These are phyloP conservation scores for Pseudorhombus dupliciocellatus DNA, from an alignment of 2,113 vertebrate species.

Conservation along the genomic window DNA sequence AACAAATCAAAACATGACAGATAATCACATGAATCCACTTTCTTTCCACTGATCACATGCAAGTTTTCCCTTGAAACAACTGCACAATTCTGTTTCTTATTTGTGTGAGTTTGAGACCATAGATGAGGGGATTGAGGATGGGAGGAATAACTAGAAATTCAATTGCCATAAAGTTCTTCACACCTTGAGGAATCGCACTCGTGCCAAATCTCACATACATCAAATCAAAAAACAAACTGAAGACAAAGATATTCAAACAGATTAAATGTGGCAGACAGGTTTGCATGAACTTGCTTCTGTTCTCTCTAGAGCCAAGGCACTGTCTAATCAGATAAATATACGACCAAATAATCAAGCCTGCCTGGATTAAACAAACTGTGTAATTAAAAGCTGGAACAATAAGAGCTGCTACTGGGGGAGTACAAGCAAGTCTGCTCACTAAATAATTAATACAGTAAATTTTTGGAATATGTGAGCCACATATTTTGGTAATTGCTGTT, in stretches of 20 bases:
- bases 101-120: slow-evolving; percentile 41
- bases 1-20: not conserved
- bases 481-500: slow-evolving; percentile 11
- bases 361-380: slow-evolving; percentile 35
- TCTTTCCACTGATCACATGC: not conserved
- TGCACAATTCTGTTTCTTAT: slow-evolving; percentile 22
- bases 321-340: slow-evolving; percentile 37
- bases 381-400: slow-evolving; percentile 40
- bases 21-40: not conserved
- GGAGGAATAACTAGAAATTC: slow-evolving; percentile 50
- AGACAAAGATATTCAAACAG: slow-evolving; percentile 1
- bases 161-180: slow-evolving; percentile 38
- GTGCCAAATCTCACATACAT: slow-evolving; percentile 38
- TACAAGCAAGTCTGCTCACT: slow-evolving; percentile 21
- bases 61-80: not conserved
- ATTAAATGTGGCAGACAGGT: slow-evolving; percentile 50
- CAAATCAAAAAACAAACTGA: slow-evolving; percentile 40
- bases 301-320: slow-evolving; percentile 25
- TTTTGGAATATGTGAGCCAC: slow-evolving; percentile 47
- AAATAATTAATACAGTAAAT: slow-evolving; percentile 49
- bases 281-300: slow-evolving; percentile 42
- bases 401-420: slow-evolving; percentile 3
- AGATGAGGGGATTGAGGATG: slow-evolving; percentile 38
- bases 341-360: slow-evolving; percentile 28
- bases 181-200: not conserved